Percentiles rank a stretch among this genome's conserved stretches.
Evolutionary conservation across 2,888 invertebrate genomes (phyloP).

Genomic region (Scaptomyza parva): DNA sequence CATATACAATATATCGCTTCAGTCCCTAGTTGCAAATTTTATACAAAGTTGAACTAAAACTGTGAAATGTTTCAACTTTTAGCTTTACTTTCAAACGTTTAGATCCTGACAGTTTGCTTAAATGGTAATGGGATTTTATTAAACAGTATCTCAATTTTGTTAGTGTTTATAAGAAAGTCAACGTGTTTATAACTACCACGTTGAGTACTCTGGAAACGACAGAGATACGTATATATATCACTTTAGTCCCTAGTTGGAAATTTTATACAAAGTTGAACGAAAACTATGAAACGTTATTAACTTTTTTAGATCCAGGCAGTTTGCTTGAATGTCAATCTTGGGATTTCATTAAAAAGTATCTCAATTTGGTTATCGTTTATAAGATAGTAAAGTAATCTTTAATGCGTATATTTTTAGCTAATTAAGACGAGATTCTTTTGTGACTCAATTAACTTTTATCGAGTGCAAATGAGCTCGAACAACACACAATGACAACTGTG

Average conservation of each 20-base stretch:
- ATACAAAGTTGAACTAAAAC: neutral
- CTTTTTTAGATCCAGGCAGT: neutral
- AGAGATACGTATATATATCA: slow-evolving; percentile 1
- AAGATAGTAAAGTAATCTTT: slow-evolving; percentile 18
- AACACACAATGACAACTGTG: slow-evolving; percentile 6
- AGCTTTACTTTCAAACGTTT: neutral
- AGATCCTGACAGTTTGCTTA: no score
- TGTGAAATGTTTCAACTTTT: neutral
- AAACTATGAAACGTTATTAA: no score
- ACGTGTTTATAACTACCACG: no score
- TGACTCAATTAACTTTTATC: slow-evolving; percentile 40
- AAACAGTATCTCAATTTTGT: slow-evolving; percentile 5
- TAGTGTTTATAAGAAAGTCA: slow-evolving; percentile 36
- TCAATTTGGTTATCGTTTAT: slow-evolving; percentile 36
- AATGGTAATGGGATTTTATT: no score
- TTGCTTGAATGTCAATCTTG: no score
- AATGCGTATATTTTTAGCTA: slow-evolving; percentile 54
- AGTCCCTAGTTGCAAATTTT: slow-evolving; percentile 1
- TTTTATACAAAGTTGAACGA: slow-evolving; percentile 2
- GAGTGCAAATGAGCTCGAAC: slow-evolving; percentile 39
- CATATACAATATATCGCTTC: slow-evolving; percentile 2
- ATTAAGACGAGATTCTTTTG: slow-evolving; percentile 51
- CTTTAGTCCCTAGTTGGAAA: neutral
- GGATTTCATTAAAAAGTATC: no score
- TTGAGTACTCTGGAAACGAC: no score